These are phyloP conservation scores for Perizoma affinitatum DNA, from an alignment of 2,888 invertebrate species.

Conservation along the genomic window DNA sequence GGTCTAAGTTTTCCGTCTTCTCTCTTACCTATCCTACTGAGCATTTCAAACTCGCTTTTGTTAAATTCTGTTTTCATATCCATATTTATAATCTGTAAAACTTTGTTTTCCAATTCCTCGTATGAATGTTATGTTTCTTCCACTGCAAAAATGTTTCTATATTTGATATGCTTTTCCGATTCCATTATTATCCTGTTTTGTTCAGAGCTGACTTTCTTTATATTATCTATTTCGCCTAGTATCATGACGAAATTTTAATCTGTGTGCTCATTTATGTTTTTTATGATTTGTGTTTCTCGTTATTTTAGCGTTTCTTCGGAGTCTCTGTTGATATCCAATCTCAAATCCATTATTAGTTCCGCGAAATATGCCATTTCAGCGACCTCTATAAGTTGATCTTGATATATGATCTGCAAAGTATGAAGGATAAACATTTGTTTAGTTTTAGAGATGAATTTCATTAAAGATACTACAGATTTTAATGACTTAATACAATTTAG, in stretches of 20 bases:
- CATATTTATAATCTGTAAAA: background rate
- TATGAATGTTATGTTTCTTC: slow-evolving; percentile 7
- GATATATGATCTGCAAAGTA: too few species aligned
- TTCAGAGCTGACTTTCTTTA: too few species aligned
- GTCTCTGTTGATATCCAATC: background rate
- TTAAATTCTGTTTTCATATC: background rate
- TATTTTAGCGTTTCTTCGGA: background rate
- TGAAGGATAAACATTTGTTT: too few species aligned
- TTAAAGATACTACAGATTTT: too few species aligned
- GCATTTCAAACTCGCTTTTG: slow-evolving; percentile 5
- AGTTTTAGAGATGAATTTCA: too few species aligned
- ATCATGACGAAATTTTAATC: too few species aligned
- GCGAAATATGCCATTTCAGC: too few species aligned
- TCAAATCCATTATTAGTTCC: too few species aligned
- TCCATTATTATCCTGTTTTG: background rate
- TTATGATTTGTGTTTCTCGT: background rate
- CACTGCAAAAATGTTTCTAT: slow-evolving; percentile 8
- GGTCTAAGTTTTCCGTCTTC: slow-evolving; percentile 4
- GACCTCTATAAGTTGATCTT: too few species aligned
- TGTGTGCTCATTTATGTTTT: slow-evolving; percentile 4
- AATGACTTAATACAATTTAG: too few species aligned
- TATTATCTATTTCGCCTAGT: too few species aligned
- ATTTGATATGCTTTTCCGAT: slow-evolving; percentile 7
- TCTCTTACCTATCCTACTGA: slow-evolving; percentile 3
- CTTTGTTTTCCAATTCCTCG: slow-evolving; percentile 1